Base-by-base conservation (phyloP, 2,113 vertebrate genomes). In the Microtus pennsylvanicus region DNA sequence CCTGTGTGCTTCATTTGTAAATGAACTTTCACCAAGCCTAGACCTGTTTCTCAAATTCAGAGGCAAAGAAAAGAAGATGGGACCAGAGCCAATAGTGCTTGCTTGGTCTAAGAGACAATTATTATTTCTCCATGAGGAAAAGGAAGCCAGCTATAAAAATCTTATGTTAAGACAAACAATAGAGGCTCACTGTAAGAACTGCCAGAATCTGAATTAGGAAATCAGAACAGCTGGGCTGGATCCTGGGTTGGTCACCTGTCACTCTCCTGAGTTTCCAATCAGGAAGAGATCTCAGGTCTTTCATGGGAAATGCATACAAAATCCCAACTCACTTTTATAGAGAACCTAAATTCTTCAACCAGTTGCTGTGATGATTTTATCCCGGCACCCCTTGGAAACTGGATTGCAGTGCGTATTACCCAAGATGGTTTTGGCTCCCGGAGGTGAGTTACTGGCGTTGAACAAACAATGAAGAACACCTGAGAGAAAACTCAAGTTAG, bases 101-200 rank as follows among this genome's bases (percentile, higher is more conserved):
- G 93, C 94, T 93, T 77, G 67, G 45, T 97, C 90, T 95, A 11
- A 87, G 87, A 92, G 78, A 96, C 89, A 72, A 96, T 94, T 96
- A 96, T 95, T 72, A 95, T 96, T 96, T 97, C 87, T 65, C 61
- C 80, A 95, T 94, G 69, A 75, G 91, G 95, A 95, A 97, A 97
- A 92, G 80, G 80, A 96, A 97, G 91, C 96, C 97, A 97, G 96
- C 96, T 96, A 69, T 87, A 95, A 97, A 93, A 94, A 95, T 91
- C 92, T 38, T 91, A 80, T 89, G 74, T 95, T 28, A 95, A 96
- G 77, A 94, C 67, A 97, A 97, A 98, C 97, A 98, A 97, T 76
- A 94, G 92, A 89, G 83, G 55, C 75, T 42, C 82, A 67, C 77
- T 83, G 91, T 87, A 70, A 70, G 89, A 81, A 76, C 24, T 96